Evolutionary conservation across 2,888 invertebrate species (phyloP).

Genomic region (Helobdella robusta): DNA sequence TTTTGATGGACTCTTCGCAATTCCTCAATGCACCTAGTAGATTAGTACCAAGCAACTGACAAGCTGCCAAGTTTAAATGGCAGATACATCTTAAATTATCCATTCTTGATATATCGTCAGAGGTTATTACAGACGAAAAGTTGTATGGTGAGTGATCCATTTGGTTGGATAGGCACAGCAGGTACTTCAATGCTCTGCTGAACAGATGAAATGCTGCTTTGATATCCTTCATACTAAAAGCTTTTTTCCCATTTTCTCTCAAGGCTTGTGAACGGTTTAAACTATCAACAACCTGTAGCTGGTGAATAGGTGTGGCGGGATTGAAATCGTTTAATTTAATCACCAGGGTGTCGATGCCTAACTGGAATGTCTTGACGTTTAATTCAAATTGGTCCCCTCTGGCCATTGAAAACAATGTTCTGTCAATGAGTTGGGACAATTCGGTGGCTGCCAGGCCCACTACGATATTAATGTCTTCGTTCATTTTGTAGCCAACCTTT

Average conservation of each 20-base stretch:
- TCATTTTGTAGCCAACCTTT: constrained; percentile 9
- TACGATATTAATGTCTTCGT: constrained; percentile 1
- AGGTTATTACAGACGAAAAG: no score
- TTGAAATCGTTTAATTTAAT: background rate
- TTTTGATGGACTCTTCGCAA: background rate
- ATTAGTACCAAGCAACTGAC: constrained; percentile 12
- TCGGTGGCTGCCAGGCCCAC: background rate
- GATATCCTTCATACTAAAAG: constrained; percentile 2
- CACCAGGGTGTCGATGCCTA: no score
- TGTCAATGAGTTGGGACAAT: background rate
- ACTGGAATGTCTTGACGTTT: no score
- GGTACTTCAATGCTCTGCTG: constrained; percentile 9
- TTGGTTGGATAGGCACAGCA: background rate
- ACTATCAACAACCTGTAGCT: background rate
- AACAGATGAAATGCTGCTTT: constrained; percentile 15
- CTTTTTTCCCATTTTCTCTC: constrained; percentile 5
- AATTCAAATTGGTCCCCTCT: background rate
- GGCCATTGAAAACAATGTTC: background rate
- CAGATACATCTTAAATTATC: constrained; percentile 4
- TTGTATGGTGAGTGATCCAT: no score
- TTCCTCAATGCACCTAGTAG: constrained; percentile 8
- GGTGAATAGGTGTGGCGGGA: background rate
- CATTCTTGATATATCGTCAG: background rate
- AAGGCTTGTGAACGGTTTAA: background rate
- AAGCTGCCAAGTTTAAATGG: constrained; percentile 11